Evolutionary conservation across 2,888 invertebrate species (phyloP), one percentile per base, ranked within the genome.

Genomic region (Apamea crenata): DNA sequence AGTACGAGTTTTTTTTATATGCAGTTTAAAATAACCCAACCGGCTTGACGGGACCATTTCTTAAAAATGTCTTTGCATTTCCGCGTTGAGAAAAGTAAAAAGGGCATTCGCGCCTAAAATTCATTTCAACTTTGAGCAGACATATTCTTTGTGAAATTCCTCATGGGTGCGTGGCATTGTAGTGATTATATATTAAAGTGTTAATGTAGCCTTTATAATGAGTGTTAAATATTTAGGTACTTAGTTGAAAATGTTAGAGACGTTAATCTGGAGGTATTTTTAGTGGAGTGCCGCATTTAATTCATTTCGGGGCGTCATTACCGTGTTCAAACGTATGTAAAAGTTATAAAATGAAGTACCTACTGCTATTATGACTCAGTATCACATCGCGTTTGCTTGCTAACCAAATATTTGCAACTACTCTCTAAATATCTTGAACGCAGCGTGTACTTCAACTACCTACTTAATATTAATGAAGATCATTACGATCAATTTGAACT

Each of bases 61-160:
- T 95, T 94, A 93, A 95, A 95, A 95, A 92, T 93, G 91, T 94
- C 95, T 95, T 95, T 95, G 94, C 95, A 95, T 96, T 96, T 96
- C 96, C 96, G 95, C 94, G 92, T 96, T 93, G 91, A 93, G 93
- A 95, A 95, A 95, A 95, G 92, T 94, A 94, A 95, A 95, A 95
- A 94, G 93, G 93, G 92, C 94, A 94, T 95, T 95, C 94, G 93
- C 94, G 94, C 93, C 94, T 93, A 93, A 95, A 94, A 91, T 92
- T 82, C 78, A 88, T 89, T 91, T 86, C 84, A 81, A 80, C 83
- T 88, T 59, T 65, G 61, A 59, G 61, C 69, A 47, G 21, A 69
- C 68, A 82, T 66, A 81, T 80, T 71, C 76, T 77, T 73, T 40
- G 72, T 59, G 32, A 72, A 74, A 81, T 85, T 74, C 74, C 61